These are phyloP conservation scores for Gambusia affinis DNA, from an alignment of 2,113 vertebrate genomes.

Conservation along the genomic window DNA sequence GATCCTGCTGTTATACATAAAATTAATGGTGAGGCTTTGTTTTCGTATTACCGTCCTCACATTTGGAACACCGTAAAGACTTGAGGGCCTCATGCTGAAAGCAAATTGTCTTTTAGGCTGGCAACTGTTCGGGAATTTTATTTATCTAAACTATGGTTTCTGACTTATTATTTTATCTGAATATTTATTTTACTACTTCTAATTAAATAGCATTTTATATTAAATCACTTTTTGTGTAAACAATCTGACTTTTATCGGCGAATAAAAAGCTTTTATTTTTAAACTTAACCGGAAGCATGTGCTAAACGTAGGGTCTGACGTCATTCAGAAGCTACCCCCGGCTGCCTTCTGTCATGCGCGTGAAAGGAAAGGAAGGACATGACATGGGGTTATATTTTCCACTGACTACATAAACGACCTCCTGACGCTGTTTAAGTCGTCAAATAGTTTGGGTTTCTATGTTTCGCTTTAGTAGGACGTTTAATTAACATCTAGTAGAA, in stretches of 20 bases:
- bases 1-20: not conserved
- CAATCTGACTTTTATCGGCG: no score
- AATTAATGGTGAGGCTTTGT: not conserved
- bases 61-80: not conserved
- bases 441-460: not conserved
- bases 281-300: conserved; percentile 7
- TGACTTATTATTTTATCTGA: not conserved
- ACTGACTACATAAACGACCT: not conserved
- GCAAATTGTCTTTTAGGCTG: no score
- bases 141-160: no score
- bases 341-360: conserved; percentile 48
- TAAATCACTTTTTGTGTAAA: not conserved
- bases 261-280: not conserved
- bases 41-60: not conserved
- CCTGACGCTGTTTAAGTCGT: conserved; percentile 5
- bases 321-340: conserved; percentile 30
- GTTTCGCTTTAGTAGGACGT: not conserved
- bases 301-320: conserved; percentile 37
- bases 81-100: no score
- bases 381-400: conserved; percentile 44
- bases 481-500: not conserved
- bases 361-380: conserved; percentile 54
- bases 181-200: not conserved
- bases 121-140: no score
- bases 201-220: not conserved